Conservation (phyloP, 2,888 invertebrate species). For the Allophyes oxyacanthae region DNA sequence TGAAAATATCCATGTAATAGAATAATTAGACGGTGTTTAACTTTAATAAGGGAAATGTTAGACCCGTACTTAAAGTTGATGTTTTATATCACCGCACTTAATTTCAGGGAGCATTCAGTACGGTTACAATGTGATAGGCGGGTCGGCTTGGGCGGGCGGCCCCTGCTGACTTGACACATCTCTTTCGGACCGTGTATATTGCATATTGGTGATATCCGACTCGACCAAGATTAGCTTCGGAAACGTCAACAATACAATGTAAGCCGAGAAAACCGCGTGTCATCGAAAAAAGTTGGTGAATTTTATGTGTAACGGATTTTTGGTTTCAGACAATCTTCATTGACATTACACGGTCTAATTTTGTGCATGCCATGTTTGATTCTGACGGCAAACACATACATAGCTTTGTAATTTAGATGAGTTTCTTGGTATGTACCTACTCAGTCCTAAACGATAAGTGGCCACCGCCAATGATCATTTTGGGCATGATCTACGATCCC, state of each 20-base stretch:
- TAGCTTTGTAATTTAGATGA: too few relatives aligned
- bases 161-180: constrained; percentile 64
- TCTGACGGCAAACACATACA: too few relatives aligned
- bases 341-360: neutral
- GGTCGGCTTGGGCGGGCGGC: constrained; percentile 39
- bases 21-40: constrained; percentile 58
- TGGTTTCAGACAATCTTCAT: neutral
- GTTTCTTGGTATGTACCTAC: too few relatives aligned
- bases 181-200: constrained; percentile 44
- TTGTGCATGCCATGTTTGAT: too few relatives aligned
- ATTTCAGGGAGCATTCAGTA: constrained; percentile 40
- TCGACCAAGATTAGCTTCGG: constrained; percentile 48
- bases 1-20: constrained; percentile 56
- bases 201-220: constrained; percentile 53
- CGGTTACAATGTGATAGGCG: constrained; percentile 54
- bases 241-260: constrained; percentile 47
- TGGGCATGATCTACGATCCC: constrained; percentile 36
- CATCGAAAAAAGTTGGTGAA: constrained; percentile 16
- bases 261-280: constrained; percentile 18
- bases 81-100: constrained; percentile 55
- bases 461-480: constrained; percentile 41
- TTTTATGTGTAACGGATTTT: neutral
- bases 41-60: constrained; percentile 49
- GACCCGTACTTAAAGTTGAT: constrained; percentile 48
- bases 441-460: constrained; percentile 20